These are phyloP conservation scores for Oenanthe melanoleuca DNA, from an alignment of 2,113 vertebrate species.

Conservation along the genomic window DNA sequence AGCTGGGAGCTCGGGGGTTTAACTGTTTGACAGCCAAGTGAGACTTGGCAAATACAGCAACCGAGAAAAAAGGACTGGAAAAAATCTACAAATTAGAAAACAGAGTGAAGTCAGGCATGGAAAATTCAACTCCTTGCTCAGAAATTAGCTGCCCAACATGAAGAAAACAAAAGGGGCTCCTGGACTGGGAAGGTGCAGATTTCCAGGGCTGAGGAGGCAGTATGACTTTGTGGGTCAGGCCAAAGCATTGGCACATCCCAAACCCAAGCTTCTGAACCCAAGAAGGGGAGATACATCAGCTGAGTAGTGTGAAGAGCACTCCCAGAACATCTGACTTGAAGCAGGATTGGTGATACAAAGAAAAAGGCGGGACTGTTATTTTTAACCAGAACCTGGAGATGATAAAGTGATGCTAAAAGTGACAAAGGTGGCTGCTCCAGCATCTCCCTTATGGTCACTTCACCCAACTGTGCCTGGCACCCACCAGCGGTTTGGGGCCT, in stretches of 20 bases:
- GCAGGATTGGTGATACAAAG: neutral
- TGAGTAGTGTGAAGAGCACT: fast-evolving
- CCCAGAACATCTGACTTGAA: neutral
- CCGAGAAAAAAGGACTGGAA: neutral
- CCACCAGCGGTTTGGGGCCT: fast-evolving
- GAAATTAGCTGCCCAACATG: neutral
- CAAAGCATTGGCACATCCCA: neutral
- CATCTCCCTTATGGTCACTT: fast-evolving
- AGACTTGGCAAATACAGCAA: neutral
- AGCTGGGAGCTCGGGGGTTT: neutral
- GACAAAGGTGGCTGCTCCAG: neutral
- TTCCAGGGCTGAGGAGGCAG: neutral
- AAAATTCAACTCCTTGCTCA: neutral
- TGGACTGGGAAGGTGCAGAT: neutral
- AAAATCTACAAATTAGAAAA: neutral
- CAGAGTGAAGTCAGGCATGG: neutral
- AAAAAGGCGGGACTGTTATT: neutral
- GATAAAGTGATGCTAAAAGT: neutral
- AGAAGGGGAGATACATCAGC: neutral
- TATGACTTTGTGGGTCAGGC: fast-evolving
- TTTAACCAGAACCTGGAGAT: neutral
- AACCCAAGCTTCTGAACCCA: neutral
- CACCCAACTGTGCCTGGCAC: fast-evolving
- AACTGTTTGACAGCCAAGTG: conserved; percentile 22
- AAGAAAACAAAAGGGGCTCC: neutral